Evolutionary conservation across 1,140 invertebrate species (phyloP), one percentile per base, ranked within the genome.

Genomic region (Ganaspis sp.): DNA sequence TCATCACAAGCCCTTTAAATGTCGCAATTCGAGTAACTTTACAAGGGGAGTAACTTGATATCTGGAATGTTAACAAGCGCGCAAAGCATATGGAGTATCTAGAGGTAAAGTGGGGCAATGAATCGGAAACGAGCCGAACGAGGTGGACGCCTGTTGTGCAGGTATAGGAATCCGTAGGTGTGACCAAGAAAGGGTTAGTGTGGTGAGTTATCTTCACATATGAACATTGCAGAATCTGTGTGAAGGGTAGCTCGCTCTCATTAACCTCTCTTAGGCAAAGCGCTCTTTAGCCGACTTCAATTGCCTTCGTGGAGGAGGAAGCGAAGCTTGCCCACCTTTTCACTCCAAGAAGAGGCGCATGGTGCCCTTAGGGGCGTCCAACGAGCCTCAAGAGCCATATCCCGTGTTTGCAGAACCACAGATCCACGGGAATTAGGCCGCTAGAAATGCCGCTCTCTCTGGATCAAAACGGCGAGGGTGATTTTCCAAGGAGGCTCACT

Each of bases 211-310:
- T 49, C 69, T 70, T 19, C 19, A 29, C 23, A 23, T 29, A 9
- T 70, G 26, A n/a, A 26, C 26, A 64, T 64, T 29, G 23, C 11
- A n/a, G 58, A 64, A 64, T 15, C 23, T 15, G 73, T 70, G 42
- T 69, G 58, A 49, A 75, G 75, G 81, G 74, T 76, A 45, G 75
- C 70, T 54, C 72, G 70, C 75, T 81, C 83, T 83, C 82, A 76
- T 85, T 85, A 80, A 85, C 83, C 81, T 80, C 76, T 85, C 74
- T 80, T 71, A 49, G 72, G 72, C 72, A 69, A 82, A 83, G 78
- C 82, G 80, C 82, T 78, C 80, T 83, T 29, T 83, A 79, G 73
- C 71, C 73, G 76, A 75, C 75, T 83, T 81, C 78, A 78, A 80
- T 83, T 82, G 80, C 82, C 74, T 82, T 78, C 75, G 75, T 74